phyloP scores from a whole-genome alignment of 2,888 invertebrate species.

The Boloria selene region DNA sequence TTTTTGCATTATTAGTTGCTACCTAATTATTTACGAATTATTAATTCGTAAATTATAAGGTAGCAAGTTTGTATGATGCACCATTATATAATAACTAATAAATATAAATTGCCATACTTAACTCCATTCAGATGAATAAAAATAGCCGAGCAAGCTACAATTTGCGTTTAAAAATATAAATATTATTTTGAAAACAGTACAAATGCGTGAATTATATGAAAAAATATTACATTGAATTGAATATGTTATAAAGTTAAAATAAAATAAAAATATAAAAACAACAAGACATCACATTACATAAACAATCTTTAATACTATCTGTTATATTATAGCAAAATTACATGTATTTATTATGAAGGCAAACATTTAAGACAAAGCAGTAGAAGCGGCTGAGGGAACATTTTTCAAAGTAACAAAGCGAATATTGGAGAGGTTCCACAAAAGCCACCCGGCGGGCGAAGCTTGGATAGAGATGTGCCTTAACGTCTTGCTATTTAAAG shows the following conservation, averaged over 20 bases:
- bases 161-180: no score
- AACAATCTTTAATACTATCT: constrained; percentile 2
- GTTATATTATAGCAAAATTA: constrained; percentile 34
- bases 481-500: constrained; percentile 25
- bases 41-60: no score
- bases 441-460: constrained; percentile 67
- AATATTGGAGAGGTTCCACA: constrained; percentile 80
- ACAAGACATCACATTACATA: not conserved
- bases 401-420: constrained; percentile 80
- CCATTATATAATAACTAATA: no score
- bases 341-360: constrained; percentile 66
- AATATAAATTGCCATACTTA: no score
- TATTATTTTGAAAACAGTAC: no score
- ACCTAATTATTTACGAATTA: no score
- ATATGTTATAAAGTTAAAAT: not conserved
- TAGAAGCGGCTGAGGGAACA: constrained; percentile 58
- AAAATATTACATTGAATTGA: no score
- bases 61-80: no score
- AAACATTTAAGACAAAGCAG: constrained; percentile 64
- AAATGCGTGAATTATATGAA: no score
- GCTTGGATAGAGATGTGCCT: constrained; percentile 45
- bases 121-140: no score
- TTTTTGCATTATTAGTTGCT: no score
- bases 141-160: no score
- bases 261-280: not conserved